A percentile compares a stretch with the other conserved stretches of the same genome.
Evolutionary conservation across 2,797 vertebrate species (phyloP).

Genomic region (Sebastes taczanowskii): DNA sequence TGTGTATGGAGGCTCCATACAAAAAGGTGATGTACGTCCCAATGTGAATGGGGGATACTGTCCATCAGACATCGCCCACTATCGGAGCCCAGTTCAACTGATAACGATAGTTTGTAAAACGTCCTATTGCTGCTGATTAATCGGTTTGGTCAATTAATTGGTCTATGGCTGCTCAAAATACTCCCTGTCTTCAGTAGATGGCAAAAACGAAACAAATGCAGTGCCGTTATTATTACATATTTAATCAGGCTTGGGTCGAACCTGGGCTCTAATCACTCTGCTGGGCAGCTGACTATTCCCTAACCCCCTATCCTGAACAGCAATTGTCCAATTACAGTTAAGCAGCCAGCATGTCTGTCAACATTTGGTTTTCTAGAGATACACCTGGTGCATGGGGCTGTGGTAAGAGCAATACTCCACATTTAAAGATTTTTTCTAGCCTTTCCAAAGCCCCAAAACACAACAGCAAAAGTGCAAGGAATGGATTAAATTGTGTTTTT

Average conservation of each 20-base stretch:
- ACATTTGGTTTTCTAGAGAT: neutral
- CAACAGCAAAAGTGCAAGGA: neutral
- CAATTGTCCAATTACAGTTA: neutral
- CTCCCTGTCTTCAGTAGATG: neutral
- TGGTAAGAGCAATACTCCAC: neutral
- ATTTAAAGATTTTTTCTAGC: neutral
- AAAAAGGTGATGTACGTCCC: neutral
- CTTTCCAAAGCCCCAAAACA: neutral
- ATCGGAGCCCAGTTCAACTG: too few species aligned
- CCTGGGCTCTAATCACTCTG: neutral
- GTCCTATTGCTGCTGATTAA: neutral
- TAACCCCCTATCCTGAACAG: neutral
- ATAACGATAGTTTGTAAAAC: neutral
- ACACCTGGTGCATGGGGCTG: neutral
- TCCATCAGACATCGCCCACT: neutral
- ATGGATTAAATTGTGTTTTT: neutral
- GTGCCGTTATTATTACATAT: neutral
- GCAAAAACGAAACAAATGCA: neutral
- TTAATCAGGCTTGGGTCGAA: neutral
- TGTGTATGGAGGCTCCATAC: neutral
- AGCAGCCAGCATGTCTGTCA: neutral
- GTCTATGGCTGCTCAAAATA: neutral
- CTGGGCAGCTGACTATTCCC: neutral
- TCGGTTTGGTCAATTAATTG: neutral
- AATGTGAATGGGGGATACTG: neutral